Evolutionary conservation across 2,113 vertebrate genomes (phyloP), one percentile per base, ranked within the genome.

Genomic region (Anas platyrhynchos): DNA sequence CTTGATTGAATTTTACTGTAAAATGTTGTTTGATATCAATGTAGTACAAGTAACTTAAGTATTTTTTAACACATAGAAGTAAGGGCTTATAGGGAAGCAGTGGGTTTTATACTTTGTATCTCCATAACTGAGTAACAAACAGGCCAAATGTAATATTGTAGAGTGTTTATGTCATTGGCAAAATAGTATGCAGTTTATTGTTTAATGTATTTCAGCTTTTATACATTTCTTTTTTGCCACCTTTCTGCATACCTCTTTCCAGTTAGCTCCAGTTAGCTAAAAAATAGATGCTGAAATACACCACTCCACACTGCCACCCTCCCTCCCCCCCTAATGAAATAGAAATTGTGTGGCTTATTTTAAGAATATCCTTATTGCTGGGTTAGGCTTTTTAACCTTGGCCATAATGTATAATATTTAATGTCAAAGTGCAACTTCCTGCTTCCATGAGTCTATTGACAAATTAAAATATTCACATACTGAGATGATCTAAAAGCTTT

Each of bases 401-500:
- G 80, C 43, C 25, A 76, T 93, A 81, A 75, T 72, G 59, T 69
- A 83, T 91, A 92, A 76, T 94, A 55, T 54, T 92, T 36, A 94
- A 3, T 91, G 84, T 88, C 82, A 93, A 62, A 96, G 85, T 93
- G 71, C 73, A 65, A 25, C 88, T 93, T 94, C 48, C 73, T 81
- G 55, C 68, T 88, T 91, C 59, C 56, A 94, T 78, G 43, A 93
- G 86, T 92, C 69, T 89, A n/a, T 86, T 91, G 89, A 55, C 54
- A 75, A 91, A 86, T 75, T 94, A 79, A 95, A 96, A 73, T 50
- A 59, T 26, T 25, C 41, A 31, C 32, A 9, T 84, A 88, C 16
- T 88, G 79, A 96, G 96, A 86, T 86, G 23, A 88, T 85, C 61
- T 71, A 62, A 94, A 94, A 91, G 86, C 82, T 87, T 91, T 95